Percentiles rank a stretch among this genome's conserved stretches.
These are phyloP conservation scores for Pseudomugil gertrudae DNA, from an alignment of 2,797 vertebrate species.

Conservation along the genomic window DNA sequence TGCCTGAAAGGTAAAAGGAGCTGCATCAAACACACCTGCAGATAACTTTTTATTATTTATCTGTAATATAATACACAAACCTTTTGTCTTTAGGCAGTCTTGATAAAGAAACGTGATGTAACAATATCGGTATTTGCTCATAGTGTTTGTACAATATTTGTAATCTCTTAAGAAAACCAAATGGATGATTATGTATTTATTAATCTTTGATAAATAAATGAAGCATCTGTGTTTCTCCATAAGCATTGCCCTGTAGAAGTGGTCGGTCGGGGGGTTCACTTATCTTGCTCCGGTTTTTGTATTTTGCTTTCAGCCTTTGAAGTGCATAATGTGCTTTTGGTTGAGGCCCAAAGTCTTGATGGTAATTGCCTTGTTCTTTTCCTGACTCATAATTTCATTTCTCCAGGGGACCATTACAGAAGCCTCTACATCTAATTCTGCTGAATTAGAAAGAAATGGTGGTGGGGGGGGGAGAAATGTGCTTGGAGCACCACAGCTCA, in stretches of 20 bases:
- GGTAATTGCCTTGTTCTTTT: slow-evolving; percentile 76
- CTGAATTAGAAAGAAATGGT: slow-evolving; percentile 61
- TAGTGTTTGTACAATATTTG: neutral
- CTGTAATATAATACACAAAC: no score
- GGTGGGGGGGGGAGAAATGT: slow-evolving; percentile 16
- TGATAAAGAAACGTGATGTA: no score
- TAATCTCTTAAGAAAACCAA: neutral
- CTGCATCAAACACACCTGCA: no score
- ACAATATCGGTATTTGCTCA: no score
- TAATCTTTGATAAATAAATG: neutral
- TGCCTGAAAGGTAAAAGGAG: neutral
- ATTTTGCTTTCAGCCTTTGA: slow-evolving; percentile 66
- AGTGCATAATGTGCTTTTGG: slow-evolving; percentile 74
- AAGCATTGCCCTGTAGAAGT: slow-evolving; percentile 14
- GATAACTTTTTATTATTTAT: no score
- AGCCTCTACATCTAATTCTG: slow-evolving; percentile 73
- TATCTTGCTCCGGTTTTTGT: slow-evolving; percentile 52
- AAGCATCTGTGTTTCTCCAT: slow-evolving; percentile 27
- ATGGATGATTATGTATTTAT: neutral
- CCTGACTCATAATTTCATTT: slow-evolving; percentile 74
- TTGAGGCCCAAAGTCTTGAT: slow-evolving; percentile 68
- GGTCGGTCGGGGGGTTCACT: slow-evolving; percentile 46
- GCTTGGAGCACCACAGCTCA: slow-evolving; percentile 46
- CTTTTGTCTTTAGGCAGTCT: no score
- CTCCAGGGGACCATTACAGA: slow-evolving; percentile 73